Conservation (phyloP, 2,113 vertebrate genomes). For the Nibea albiflora region DNA sequence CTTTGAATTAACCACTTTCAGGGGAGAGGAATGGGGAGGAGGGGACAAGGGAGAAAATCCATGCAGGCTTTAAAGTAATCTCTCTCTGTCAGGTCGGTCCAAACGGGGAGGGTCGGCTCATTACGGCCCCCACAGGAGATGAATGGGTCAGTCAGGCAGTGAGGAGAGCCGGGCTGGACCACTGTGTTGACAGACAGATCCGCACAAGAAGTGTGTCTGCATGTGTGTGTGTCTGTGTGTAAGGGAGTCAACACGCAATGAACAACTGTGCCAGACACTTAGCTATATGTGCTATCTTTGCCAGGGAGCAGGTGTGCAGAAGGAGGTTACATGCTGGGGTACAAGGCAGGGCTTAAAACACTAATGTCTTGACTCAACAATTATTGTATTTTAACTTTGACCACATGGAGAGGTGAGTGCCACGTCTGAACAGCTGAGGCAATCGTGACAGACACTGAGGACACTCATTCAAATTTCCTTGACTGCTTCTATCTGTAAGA, state of each 20-base stretch:
- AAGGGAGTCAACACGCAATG: conserved; percentile 20
- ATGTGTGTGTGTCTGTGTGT: conserved; percentile 34
- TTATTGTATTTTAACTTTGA: conserved; percentile 59
- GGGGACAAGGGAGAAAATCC: conserved; percentile 77
- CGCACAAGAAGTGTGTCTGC: conserved; percentile 41
- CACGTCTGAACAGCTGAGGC: conserved; percentile 40
- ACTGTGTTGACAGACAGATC: conserved; percentile 67
- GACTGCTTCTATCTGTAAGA: neutral
- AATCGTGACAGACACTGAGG: conserved; percentile 10
- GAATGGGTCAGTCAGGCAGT: conserved; percentile 80
- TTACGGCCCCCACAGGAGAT: conserved; percentile 81
- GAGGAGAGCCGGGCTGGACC: conserved; percentile 61
- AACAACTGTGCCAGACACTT: conserved; percentile 55
- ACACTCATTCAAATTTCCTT: too few species aligned
- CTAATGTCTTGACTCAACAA: conserved; percentile 56
- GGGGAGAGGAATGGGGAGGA: conserved; percentile 70
- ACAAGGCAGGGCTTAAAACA: conserved; percentile 32
- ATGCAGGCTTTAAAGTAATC: conserved; percentile 80
- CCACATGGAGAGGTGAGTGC: conserved; percentile 50
- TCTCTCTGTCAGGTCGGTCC: conserved; percentile 84
- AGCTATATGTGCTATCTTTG: conserved; percentile 46
- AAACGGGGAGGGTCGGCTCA: conserved; percentile 82
- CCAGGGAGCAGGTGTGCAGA: conserved; percentile 73
- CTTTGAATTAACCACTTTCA: conserved; percentile 79
- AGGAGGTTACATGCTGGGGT: conserved; percentile 69